Percentiles rank a stretch among this genome's conserved stretches.
phyloP scores from a whole-genome alignment of 2,888 invertebrate species.

The Crioceris asparagi region DNA sequence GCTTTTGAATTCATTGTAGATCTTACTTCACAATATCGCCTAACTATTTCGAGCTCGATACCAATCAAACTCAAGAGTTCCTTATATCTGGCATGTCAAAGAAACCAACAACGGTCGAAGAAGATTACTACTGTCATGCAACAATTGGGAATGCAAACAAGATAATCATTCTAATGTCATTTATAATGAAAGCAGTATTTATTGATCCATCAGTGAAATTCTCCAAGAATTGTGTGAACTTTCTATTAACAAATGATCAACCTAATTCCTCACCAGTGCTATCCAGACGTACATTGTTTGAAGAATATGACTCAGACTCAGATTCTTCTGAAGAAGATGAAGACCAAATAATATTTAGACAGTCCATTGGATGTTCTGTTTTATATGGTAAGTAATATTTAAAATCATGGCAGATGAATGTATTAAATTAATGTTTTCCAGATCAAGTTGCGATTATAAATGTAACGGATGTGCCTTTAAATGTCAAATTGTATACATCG shows the following conservation, averaged over 20 bases:
- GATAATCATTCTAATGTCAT: conserved; percentile 43
- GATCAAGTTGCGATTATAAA: no score
- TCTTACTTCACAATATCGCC: conserved; percentile 42
- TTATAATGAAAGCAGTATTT: conserved; percentile 44
- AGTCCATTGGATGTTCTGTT: not conserved
- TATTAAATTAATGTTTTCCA: no score
- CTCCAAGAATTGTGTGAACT: conserved; percentile 39
- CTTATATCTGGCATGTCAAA: conserved; percentile 17
- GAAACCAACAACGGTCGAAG: conserved; percentile 39
- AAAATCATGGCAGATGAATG: no score
- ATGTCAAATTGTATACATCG: no score
- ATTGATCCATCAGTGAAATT: conserved; percentile 47
- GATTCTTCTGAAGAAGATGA: not conserved
- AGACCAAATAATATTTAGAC: no score
- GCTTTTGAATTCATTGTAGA: no score
- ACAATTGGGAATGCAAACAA: conserved; percentile 44
- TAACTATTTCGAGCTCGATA: conserved; percentile 38
- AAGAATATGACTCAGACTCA: not conserved
- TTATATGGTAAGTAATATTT: not conserved
- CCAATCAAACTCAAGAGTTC: conserved; percentile 34
- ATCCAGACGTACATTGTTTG: no score
- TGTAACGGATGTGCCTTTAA: no score
- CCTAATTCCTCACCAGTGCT: not conserved
- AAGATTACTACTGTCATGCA: conserved; percentile 49
- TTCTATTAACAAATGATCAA: conserved; percentile 25